Percentiles rank a stretch among this genome's conserved stretches.
These are phyloP conservation scores for Cairina moschata DNA, from an alignment of 2,113 vertebrate species.

Conservation along the genomic window DNA sequence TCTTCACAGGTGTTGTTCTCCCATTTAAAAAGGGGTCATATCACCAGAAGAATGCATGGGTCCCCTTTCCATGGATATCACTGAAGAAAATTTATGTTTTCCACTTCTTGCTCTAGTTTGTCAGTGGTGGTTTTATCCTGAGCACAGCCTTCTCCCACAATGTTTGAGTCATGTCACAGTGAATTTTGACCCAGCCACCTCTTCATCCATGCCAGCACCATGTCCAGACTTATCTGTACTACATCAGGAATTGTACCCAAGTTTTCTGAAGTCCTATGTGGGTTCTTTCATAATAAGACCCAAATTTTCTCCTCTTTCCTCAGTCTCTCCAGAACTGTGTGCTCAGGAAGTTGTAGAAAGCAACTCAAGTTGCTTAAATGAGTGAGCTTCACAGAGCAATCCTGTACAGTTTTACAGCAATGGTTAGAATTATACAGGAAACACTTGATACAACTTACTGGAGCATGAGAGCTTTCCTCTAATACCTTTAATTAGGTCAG, in stretches of 20 bases:
- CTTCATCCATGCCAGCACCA: background rate
- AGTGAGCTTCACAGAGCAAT: background rate
- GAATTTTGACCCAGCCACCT: background rate
- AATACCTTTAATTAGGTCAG: background rate
- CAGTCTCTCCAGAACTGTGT: background rate
- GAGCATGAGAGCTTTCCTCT: background rate
- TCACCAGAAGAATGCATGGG: background rate
- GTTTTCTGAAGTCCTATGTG: background rate
- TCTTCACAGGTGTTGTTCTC: background rate
- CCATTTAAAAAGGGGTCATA: background rate
- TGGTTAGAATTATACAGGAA: background rate
- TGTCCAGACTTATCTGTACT: background rate
- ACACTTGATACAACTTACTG: background rate
- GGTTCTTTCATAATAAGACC: accelerated
- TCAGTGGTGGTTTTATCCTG: background rate
- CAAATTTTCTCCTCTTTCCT: accelerated
- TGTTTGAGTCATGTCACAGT: accelerated
- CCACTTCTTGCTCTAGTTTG: background rate
- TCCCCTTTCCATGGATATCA: background rate
- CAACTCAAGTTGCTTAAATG: background rate
- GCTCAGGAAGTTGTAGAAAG: background rate
- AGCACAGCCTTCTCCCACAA: background rate
- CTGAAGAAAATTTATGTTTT: background rate
- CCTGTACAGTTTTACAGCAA: background rate
- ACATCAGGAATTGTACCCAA: background rate